A percentile compares a stretch with the other conserved stretches of the same genome.
Conservation (phyloP, 2,113 vertebrate genomes). For the Lagopus leucura region DNA sequence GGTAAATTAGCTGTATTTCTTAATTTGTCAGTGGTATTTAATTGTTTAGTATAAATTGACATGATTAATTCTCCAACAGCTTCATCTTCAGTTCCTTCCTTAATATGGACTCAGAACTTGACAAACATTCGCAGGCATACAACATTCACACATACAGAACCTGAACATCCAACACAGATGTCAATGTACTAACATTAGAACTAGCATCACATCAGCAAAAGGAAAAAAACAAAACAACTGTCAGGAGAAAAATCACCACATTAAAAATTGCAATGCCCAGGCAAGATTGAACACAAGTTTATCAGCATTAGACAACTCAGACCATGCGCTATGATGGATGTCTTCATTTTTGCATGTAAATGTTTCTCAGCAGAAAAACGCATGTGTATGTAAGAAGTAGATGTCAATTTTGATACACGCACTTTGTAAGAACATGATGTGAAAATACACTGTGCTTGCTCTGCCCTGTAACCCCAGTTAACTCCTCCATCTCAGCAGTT, state of each 20-base stretch:
- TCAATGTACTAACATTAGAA: neutral
- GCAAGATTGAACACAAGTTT: neutral
- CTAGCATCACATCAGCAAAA: neutral
- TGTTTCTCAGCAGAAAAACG: neutral
- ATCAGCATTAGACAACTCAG: neutral
- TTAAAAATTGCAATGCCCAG: neutral
- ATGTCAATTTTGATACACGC: neutral
- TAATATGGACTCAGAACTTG: neutral
- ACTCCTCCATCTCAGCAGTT: neutral
- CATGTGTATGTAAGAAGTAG: neutral
- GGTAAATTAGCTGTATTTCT: conserved; percentile 11
- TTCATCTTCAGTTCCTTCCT: conserved; percentile 53
- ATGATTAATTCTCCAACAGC: conserved; percentile 55
- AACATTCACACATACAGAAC: neutral
- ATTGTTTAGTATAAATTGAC: conserved; percentile 54
- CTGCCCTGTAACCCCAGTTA: conserved; percentile 32
- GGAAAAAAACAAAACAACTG: neutral
- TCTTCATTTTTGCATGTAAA: neutral
- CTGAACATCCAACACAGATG: neutral
- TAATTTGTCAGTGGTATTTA: conserved; percentile 40
- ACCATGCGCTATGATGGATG: neutral
- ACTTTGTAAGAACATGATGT: neutral
- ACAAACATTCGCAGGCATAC: neutral
- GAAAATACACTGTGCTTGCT: conserved; percentile 4
- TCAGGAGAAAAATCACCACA: neutral